Evolutionary conservation across 1,140 invertebrate genomes (phyloP), one percentile per base, ranked within the genome.

Genomic region (Trichonephila clavipes): DNA sequence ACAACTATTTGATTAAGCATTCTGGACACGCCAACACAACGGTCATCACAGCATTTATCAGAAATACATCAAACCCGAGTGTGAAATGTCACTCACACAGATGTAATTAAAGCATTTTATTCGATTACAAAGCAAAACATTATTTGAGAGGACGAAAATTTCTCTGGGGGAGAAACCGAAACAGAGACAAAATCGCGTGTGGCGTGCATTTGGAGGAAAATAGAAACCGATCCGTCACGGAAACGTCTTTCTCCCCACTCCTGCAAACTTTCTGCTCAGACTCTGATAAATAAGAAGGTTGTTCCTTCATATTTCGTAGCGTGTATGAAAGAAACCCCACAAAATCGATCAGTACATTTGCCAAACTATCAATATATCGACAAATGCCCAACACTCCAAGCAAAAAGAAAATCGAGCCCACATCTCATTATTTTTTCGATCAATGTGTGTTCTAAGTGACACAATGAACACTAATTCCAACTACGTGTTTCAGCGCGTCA

Each of bases 401-500:
- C 0, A 83, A 83, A 34, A 66, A 72, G 91, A 92, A 92, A 88
- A 93, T 72, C 19, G 85, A 88, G 66, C 12, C 24, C 16, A 58
- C 92, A 82, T 93, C 92, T 93, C 92, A 93, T 93, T 93, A 93
- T 93, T 88, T 88, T 81, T 28, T 62, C 34, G 86, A 88, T 93
- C 92, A 72, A 93, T 93, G 61, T 59, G 24, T 88, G 88, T 88
- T 88, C 92, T 88, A 88, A 93, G 82, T 88, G 92, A 93, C 85
- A 88, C 69, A 88, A 88, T 88, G 92, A 88, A 93, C 72, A 64
- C 85, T 88, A 82, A 93, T 93, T 93, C 64, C 85, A 40, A 77
- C 90, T n/a, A 24, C 90, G 44, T 44, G 89, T 59, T 69, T 69
- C 51, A 61, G 28, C 77, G 66, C 40, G 58, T 44, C 58, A 40